Evolutionary conservation across 2,113 vertebrate species (phyloP), one percentile per base, ranked within the genome.

Genomic region (Orycteropus afer): DNA sequence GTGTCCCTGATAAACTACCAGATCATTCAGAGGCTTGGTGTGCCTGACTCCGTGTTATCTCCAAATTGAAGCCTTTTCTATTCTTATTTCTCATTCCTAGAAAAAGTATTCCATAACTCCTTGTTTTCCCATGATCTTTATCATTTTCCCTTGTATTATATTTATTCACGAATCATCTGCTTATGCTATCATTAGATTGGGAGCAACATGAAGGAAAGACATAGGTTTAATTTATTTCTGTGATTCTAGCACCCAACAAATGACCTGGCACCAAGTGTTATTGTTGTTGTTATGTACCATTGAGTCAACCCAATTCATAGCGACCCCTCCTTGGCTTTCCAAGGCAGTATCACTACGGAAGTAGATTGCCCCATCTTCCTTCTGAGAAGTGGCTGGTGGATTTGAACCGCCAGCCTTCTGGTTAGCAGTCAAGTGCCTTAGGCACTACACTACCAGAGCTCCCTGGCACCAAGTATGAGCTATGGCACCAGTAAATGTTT

Each of bases 81-180:
- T 76, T 57, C 85, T 79, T 37, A 27, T 37, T 82, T 96, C 79
- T 81, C 34, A 40, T 71, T 78, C 59, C 37, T 87, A 18, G 7
- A 82, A 23, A 1, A 6, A 37, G 34, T 34, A 69, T 81, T 81
- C 34, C 74, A 47, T 73, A 40, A 65, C 20, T 32, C 51, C 89
- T 89, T 79, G 65, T 69, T 59, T 80, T 80, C 61, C 40, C 42
- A 49, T 53, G n/a, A 73, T 57, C 57, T 32, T 93, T 84, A 34
- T 90, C 37, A 37, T 59, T 86, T 84, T 29, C 37, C 79, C 57
- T 88, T 59, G 20, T 74, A 69, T 82, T 90, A 7, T 49, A 13
- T 67, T 94, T 83, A 42, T 65, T 79, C 65, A 45, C 51, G 69
- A 77, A 78, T 29, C n/a, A 78, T 29, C n/a, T 95, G 57, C 84